Evolutionary conservation across 2,797 vertebrate species (phyloP).

Genomic region (Phrynocephalus forsythii): DNA sequence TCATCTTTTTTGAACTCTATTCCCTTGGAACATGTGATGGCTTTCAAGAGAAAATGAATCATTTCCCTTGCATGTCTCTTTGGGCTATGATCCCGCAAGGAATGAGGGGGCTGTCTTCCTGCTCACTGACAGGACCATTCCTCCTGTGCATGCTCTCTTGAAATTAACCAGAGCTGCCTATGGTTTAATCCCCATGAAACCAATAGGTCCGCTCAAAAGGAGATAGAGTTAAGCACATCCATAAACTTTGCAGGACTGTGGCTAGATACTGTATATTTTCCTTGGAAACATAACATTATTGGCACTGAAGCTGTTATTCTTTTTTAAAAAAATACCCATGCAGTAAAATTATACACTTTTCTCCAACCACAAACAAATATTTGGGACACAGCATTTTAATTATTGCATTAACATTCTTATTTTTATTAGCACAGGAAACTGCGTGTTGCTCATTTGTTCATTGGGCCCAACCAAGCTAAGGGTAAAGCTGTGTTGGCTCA

Average conservation of each 20-base stretch:
- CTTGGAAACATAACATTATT: slow-evolving; percentile 25
- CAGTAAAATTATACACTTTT: slow-evolving; percentile 31
- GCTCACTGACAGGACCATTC: neutral
- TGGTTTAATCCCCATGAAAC: neutral
- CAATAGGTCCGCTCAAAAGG: neutral
- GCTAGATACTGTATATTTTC: slow-evolving; percentile 4
- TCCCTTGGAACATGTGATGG: slow-evolving; percentile 1
- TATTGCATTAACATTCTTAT: slow-evolving; percentile 30
- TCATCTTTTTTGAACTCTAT: slow-evolving; percentile 2
- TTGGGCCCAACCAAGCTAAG: neutral
- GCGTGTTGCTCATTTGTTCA: slow-evolving; percentile 22
- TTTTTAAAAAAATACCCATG: neutral
- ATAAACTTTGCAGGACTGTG: neutral
- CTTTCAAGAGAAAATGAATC: slow-evolving; percentile 24
- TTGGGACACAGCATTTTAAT: slow-evolving; percentile 36
- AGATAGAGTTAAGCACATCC: neutral
- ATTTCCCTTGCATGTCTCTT: neutral
- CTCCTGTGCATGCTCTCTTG: neutral
- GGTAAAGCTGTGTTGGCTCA: neutral
- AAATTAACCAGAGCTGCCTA: slow-evolving; percentile 1
- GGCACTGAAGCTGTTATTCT: slow-evolving; percentile 9
- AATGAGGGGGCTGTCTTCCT: neutral
- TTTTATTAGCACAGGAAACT: slow-evolving; percentile 30
- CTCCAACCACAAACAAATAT: slow-evolving; percentile 29
- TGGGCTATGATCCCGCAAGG: neutral